Base-by-base conservation (phyloP, 2,797 vertebrate species). In the Balearica regulorum region DNA sequence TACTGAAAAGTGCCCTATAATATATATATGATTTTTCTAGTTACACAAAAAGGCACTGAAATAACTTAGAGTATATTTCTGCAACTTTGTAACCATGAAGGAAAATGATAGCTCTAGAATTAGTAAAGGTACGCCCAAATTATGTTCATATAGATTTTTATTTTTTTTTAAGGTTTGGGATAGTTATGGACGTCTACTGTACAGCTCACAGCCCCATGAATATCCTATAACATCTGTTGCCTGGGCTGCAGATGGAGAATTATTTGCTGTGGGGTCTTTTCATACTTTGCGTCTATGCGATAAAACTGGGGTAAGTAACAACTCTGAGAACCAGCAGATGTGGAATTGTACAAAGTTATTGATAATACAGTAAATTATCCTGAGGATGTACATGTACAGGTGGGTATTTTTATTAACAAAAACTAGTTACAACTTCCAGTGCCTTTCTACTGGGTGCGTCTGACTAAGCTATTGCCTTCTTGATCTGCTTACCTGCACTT, bases 201-300 rank as follows among this genome's bases (percentile, higher is more conserved):
- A 98, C 96, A 98, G 80, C n/a, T 99, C 99, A 3, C 97, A 98
- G 22, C 93, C 97, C 57, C 98, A 99, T 8, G 99, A 99, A 44
- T 99, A 99, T 96, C 99, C 99, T 13, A 86, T 99, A 94, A 99
- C 99, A 7, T 98, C 99, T 39, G 86, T 99, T 87, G 98, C 99
- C 95, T 99, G 99, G 99, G 98, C 99, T 81, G 98, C 98, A 71
- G 99, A 99, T 90, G 99, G 99, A 44, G 99, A 99, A 80, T 93
- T 99, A 58, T 99, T 99, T 96, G 98, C 99, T 7, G 97, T 99
- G 97, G 99, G 99, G 44, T 99, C 99, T 39, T 99, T 99, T 96
- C 98, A 99, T 97, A 99, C 99, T 21, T 97, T 99, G 83, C 98
- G 98, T 10, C 98, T 99, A 22, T 99, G 99, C 71, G 99, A 99